Evolutionary conservation across 2,888 invertebrate genomes (phyloP), one percentile per base, ranked within the genome.

Genomic region (Trimorus sp.): DNA sequence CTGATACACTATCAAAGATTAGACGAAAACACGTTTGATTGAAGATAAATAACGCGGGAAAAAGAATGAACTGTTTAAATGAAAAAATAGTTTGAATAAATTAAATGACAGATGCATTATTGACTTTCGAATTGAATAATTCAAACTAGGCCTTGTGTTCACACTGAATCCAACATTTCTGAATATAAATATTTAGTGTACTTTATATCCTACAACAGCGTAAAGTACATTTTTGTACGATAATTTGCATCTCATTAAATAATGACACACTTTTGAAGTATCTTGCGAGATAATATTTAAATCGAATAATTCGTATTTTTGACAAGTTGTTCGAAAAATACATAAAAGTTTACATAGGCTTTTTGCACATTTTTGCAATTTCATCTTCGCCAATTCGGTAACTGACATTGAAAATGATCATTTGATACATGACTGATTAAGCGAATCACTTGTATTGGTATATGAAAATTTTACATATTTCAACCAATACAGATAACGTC

Each of bases 141-240:
- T 15, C 14, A 7, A 62, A 62, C 45, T 26, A 53, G 42, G 60
- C 40, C 15, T 48, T 14, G 15, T 14, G 48, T 76, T 66, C 59
- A 62, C 56, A 38, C 76, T 56, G 76, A 76, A 76, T 76, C 68
- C 76, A 54, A 49, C 76, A 49, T 58, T 60, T 58, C 26, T 69
- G 45, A 69, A 65, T 70, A 65, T 70, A 70, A 77, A 70, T 77
- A 70, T 77, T 77, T 75, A 75, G 75, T 69, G 49, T 49, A 58
- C 49, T 63, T 70, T 63, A 16, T 65, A 65, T 70, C 40, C 70
- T 63, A 70, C 77, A 71, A 71, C 77, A 71, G 66, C 78, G 54
- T 66, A 71, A 71, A 66, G 53, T 78, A 66, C 71, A 71, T 16
- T 66, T 71, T 78, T 77, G 69, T 77, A 78, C 48, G 69, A 69